A percentile compares a stretch with the other conserved stretches of the same genome.
Evolutionary conservation across 2,113 vertebrate species (phyloP).

Genomic region (Perca schrenkii): DNA sequence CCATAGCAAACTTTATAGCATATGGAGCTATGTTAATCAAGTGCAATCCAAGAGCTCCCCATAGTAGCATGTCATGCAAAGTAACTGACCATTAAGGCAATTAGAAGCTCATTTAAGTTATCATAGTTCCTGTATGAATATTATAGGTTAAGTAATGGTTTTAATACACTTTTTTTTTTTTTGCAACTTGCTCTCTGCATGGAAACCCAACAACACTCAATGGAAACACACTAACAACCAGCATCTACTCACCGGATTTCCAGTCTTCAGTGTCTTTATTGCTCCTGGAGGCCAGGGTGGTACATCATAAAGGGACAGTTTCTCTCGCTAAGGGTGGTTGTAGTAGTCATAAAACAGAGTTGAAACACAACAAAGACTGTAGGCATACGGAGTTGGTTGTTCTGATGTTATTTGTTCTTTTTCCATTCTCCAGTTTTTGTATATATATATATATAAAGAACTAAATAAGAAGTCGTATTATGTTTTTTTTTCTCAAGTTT

Average conservation of each 20-base stretch:
- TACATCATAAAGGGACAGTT: neutral
- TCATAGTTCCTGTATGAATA: slow-evolving; percentile 30
- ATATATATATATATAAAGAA: neutral
- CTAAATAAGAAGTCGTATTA: neutral
- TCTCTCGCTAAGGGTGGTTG: neutral
- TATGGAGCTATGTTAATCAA: slow-evolving; percentile 42
- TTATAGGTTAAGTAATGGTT: slow-evolving; percentile 41
- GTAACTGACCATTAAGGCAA: slow-evolving; percentile 30
- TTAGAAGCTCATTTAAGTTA: slow-evolving; percentile 22
- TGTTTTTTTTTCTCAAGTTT: neutral
- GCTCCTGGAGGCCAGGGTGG: neutral
- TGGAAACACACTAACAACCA: neutral
- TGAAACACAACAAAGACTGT: neutral
- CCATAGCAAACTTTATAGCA: slow-evolving; percentile 29
- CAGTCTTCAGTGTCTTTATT: neutral
- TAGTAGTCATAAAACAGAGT: neutral
- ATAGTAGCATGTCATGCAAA: slow-evolving; percentile 21
- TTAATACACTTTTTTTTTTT: slow-evolving; percentile 26
- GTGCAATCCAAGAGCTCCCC: slow-evolving; percentile 25
- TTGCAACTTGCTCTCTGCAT: neutral
- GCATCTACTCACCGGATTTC: neutral
- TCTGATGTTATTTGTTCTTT: neutral
- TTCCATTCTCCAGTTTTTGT: neutral
- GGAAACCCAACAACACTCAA: neutral
- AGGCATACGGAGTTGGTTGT: neutral